phyloP scores from a whole-genome alignment of 2,113 vertebrate species.

The Eulemur macaco region DNA sequence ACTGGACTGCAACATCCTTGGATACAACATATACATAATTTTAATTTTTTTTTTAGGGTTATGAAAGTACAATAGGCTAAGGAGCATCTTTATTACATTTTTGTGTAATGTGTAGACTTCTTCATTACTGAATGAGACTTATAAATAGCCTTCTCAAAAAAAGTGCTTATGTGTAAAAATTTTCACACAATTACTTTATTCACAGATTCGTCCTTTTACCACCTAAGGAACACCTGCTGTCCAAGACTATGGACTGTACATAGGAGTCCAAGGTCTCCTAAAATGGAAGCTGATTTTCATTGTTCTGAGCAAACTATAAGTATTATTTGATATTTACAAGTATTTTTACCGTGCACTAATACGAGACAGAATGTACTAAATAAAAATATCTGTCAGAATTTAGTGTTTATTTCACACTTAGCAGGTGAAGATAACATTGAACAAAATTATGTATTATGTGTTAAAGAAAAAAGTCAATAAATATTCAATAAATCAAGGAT shows the following conservation, averaged over 20 bases:
- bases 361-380: neutral
- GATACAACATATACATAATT: neutral
- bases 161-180: neutral
- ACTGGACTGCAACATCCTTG: neutral
- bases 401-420: neutral
- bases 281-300: neutral
- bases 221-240: neutral
- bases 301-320: neutral
- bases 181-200: neutral
- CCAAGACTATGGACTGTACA: neutral
- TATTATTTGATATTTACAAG: neutral
- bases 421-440: neutral
- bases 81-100: neutral
- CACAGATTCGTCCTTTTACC: neutral
- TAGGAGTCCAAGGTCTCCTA: neutral
- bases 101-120: neutral
- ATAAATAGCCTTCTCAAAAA: neutral
- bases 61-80: neutral
- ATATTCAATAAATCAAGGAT: neutral
- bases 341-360: neutral
- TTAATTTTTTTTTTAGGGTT: neutral
- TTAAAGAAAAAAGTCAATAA: neutral
- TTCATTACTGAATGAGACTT: neutral
- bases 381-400: neutral
- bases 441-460: neutral